Evolutionary conservation across 2,797 vertebrate genomes (phyloP).

Genomic region (Acanthopagrus latus): DNA sequence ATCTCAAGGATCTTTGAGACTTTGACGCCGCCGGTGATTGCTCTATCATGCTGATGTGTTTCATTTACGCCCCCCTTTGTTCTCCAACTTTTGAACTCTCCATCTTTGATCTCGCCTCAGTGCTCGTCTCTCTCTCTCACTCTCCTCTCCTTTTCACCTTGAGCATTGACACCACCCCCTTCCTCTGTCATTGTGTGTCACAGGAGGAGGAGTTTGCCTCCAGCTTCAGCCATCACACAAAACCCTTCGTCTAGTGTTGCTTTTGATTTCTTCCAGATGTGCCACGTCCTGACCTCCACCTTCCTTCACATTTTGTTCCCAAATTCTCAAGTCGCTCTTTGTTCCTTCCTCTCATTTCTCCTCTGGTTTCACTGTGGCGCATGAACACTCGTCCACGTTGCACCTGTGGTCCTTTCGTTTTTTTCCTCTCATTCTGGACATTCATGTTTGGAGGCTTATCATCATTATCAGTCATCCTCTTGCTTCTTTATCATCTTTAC

Average conservation of each 20-base stretch:
- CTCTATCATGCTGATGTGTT: constrained; percentile 58
- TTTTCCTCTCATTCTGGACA: constrained; percentile 30
- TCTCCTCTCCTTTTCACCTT: constrained; percentile 70
- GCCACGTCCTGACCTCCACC: constrained; percentile 41
- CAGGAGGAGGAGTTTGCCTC: constrained; percentile 54
- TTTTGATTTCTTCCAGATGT: constrained; percentile 66
- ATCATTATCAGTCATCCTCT: constrained; percentile 25
- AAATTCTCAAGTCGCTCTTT: constrained; percentile 48
- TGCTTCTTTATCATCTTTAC: constrained; percentile 24
- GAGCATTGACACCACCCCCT: constrained; percentile 55
- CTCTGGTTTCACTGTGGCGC: constrained; percentile 20
- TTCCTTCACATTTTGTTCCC: constrained; percentile 39
- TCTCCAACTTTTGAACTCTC: constrained; percentile 69
- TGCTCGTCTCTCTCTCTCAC: constrained; percentile 45
- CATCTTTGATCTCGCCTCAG: constrained; percentile 70
- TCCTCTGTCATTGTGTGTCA: constrained; percentile 64
- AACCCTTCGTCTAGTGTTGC: constrained; percentile 48
- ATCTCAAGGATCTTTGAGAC: constrained; percentile 66
- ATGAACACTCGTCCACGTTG: constrained; percentile 24
- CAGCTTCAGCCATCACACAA: constrained; percentile 52
- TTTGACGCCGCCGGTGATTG: constrained; percentile 44
- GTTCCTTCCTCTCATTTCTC: constrained; percentile 37
- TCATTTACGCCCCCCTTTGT: constrained; percentile 72
- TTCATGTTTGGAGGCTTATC: constrained; percentile 30
- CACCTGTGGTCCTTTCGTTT: constrained; percentile 28